Base-by-base conservation (phyloP, 2,113 vertebrate genomes). In the Ahaetulla prasina region DNA sequence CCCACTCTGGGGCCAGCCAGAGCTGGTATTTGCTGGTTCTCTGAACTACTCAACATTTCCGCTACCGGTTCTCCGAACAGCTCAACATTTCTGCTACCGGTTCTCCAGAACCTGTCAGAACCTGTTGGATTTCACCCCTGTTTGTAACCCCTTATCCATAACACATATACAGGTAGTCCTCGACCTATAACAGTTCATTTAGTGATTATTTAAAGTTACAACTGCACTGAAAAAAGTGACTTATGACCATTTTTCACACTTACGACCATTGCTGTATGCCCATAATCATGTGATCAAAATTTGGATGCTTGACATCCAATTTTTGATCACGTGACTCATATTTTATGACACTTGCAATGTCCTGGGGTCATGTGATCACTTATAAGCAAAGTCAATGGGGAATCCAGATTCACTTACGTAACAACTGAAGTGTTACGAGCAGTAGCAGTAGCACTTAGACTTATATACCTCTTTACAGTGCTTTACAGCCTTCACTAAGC, bases 151-250 rank as follows among this genome's bases (percentile, higher is more conserved):
- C 35, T 43, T 12, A 0, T 39, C 53, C 3, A 45, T 20, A 84
- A 7, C 4, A 27, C 0, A 45, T 8, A 86, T 0, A 0, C 27
- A 87, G 8, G 8, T 50, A 63, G 27, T n/a, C 60, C 4, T 63
- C 4, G 11, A 63, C 27, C 30, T 14, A 35, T 68, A 68, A 68
- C 30, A 68, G 30, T 68, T 63, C 60, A n/a, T n/a, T 63, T 30
- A 14, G 27, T 30, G 27, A 63, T 1, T 5, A 5, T 68, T 68
- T 30, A 68, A 68, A 68, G 27, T 68, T n/a, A 68, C 12, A 68
- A 68, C 2, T 68, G 12, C 63, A 68, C 12, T 68, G 12, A n/a
- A n/a, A 68, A 68, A 68, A 68, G 4, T 68, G 30, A 14, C 60
- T 60, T 60, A 63, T 63, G 60, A n/a, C 60, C 1, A 0, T 63